Evolutionary conservation across 2,113 vertebrate genomes (phyloP).

Genomic region (Illadopsis cleaveri): DNA sequence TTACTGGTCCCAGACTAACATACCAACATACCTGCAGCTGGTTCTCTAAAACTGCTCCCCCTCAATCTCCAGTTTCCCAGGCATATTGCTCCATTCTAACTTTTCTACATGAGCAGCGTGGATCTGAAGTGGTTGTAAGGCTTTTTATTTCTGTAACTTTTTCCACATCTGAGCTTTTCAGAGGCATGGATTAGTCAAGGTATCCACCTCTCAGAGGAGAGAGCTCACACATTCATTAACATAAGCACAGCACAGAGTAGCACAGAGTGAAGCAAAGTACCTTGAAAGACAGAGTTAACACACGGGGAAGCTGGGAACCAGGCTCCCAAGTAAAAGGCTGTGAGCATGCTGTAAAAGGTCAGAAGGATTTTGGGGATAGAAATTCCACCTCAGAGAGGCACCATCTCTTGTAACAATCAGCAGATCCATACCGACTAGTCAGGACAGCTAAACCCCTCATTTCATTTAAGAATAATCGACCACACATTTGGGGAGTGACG

Average conservation of each 20-base stretch:
- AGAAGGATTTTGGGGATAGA: not conserved
- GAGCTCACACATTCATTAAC: not conserved
- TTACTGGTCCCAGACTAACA: not conserved
- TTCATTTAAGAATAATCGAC: not conserved
- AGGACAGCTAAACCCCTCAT: not conserved
- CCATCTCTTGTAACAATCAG: not conserved
- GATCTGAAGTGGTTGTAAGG: not conserved
- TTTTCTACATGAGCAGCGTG: accelerated
- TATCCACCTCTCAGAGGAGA: not conserved
- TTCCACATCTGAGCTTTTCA: not conserved
- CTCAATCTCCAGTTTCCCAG: not conserved
- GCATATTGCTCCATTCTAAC: not conserved
- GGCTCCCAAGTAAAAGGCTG: not conserved
- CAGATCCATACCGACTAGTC: not conserved
- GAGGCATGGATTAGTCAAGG: not conserved
- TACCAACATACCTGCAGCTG: not conserved
- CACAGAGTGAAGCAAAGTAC: not conserved
- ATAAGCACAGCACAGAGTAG: not conserved
- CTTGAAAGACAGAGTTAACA: not conserved
- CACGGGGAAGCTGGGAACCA: not conserved
- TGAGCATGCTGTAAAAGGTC: not conserved
- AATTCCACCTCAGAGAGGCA: not conserved
- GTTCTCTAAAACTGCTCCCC: not conserved
- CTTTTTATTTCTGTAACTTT: not conserved
- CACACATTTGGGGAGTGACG: not conserved